Evolutionary conservation across 92 coral and sea anemone species (phyloP).

Genomic region (Muricea muricata): DNA sequence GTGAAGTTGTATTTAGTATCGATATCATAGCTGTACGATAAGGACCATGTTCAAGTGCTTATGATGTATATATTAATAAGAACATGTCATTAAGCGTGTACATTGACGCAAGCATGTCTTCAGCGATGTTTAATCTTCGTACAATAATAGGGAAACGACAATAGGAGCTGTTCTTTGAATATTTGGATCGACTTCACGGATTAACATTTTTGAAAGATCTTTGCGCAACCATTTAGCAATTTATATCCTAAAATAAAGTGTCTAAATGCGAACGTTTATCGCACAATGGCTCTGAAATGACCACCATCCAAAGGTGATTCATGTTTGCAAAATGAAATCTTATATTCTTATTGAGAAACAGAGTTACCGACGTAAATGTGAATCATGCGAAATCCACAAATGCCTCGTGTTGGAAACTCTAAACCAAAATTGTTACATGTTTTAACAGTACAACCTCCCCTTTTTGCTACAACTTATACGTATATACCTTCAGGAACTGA

Average conservation of each 20-base stretch:
- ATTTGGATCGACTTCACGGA: too few species aligned
- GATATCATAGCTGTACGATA: background rate
- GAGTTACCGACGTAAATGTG: too few species aligned
- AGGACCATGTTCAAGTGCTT: background rate
- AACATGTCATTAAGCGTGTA: background rate
- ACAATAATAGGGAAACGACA: background rate
- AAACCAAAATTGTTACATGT: background rate
- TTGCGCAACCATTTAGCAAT: too few species aligned
- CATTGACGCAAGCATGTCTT: background rate
- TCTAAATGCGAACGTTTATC: too few species aligned
- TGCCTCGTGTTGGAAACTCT: background rate
- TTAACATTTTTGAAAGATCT: too few species aligned
- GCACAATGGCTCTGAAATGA: too few species aligned
- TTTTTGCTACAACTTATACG: background rate
- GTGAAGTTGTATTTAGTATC: background rate
- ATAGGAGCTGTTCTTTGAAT: background rate
- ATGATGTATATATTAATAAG: background rate
- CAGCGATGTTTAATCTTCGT: background rate
- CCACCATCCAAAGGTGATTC: too few species aligned
- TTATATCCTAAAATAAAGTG: too few species aligned
- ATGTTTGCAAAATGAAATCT: too few species aligned
- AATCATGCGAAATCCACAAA: conserved; percentile 7
- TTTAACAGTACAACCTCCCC: background rate
- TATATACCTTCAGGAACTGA: conserved; percentile 18
- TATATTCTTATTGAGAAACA: background rate